Percentiles rank a stretch among this genome's conserved stretches.
Evolutionary conservation across 2,113 vertebrate genomes (phyloP).

Genomic region (Cacatua alba): DNA sequence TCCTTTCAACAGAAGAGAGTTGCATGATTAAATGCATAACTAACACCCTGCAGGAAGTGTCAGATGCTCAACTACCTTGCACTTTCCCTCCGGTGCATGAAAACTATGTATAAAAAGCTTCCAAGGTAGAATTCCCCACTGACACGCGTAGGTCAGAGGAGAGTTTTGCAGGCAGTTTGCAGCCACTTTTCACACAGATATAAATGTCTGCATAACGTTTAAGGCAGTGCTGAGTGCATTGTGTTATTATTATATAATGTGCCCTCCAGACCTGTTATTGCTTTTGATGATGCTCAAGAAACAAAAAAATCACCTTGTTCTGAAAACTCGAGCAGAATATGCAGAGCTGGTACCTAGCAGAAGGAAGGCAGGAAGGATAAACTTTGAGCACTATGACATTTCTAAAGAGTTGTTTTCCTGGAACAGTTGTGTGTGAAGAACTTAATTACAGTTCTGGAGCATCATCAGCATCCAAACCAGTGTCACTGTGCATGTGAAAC

Average conservation of each 20-base stretch:
- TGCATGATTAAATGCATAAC: neutral
- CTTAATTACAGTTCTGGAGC: neutral
- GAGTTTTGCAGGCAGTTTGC: slow-evolving; percentile 19
- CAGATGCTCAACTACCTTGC: neutral
- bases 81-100: neutral
- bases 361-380: neutral
- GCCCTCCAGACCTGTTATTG: neutral
- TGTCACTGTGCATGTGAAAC: neutral
- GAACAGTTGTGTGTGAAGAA: neutral
- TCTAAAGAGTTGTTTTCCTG: neutral
- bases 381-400: neutral
- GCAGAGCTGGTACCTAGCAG: neutral
- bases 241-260: neutral
- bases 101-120: neutral
- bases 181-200: neutral
- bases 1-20: neutral
- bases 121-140: neutral
- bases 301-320: neutral
- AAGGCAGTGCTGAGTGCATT: neutral
- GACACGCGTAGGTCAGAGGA: neutral
- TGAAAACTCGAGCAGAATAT: neutral
- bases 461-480: neutral
- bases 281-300: slow-evolving; percentile 26
- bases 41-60: neutral
- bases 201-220: neutral